A percentile compares a stretch with the other conserved stretches of the same genome.
These are phyloP conservation scores for Umimayanthus chanpuru DNA, from an alignment of 92 coral and sea anemone species.

Conservation along the genomic window DNA sequence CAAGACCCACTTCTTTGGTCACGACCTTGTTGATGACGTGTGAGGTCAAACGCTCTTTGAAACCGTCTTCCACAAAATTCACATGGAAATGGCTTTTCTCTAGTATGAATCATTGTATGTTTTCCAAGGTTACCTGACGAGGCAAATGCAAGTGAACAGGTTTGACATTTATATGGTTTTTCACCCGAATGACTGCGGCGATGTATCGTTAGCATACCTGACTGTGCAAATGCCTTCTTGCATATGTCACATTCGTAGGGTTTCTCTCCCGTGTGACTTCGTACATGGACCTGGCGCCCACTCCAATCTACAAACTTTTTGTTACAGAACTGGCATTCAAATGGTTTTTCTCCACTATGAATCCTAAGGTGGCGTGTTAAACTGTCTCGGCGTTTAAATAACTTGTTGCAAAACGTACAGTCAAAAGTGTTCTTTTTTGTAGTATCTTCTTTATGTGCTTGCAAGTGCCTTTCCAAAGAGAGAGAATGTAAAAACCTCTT, in stretches of 20 bases:
- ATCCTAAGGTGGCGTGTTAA: slow-evolving; percentile 15
- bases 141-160: slow-evolving; percentile 12
- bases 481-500: background rate
- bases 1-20: background rate
- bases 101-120: slow-evolving; percentile 19
- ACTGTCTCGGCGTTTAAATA: slow-evolving; percentile 1
- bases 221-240: slow-evolving; percentile 8
- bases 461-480: background rate
- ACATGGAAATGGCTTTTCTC: slow-evolving; percentile 6
- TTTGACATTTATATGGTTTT: slow-evolving; percentile 1
- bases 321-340: slow-evolving; percentile 14
- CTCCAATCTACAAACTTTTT: slow-evolving; percentile 12
- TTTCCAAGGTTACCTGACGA: slow-evolving; percentile 9
- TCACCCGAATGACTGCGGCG: slow-evolving; percentile 22
- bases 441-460: background rate
- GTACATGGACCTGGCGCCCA: background rate
- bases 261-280: slow-evolving; percentile 22
- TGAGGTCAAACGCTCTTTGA: slow-evolving; percentile 7
- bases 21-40: slow-evolving; percentile 11
- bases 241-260: slow-evolving; percentile 21
- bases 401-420: slow-evolving; percentile 8
- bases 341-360: slow-evolving; percentile 24
- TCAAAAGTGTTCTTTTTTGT: background rate
- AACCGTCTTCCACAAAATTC: slow-evolving; percentile 7
- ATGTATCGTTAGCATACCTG: slow-evolving; percentile 6